Evolutionary conservation across 2,113 vertebrate genomes (phyloP), one percentile per base, ranked within the genome.

Genomic region (Motacilla alba): DNA sequence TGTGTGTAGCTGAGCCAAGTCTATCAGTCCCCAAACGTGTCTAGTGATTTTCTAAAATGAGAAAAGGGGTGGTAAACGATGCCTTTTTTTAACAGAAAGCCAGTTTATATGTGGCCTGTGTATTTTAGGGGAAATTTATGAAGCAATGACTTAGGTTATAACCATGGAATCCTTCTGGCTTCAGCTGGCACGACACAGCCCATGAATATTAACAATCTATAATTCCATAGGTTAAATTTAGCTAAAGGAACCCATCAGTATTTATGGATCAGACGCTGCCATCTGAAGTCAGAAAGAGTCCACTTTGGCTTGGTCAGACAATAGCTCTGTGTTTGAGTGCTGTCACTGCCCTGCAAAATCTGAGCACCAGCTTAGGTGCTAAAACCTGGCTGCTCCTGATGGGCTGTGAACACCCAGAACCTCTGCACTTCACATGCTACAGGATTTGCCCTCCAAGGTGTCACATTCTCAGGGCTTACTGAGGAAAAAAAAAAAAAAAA

Each of bases 1-100:
- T 53, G 39, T 47, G 75, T 83, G 79, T 37, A 44, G 24, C 33
- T 87, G 87, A 94, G 93, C 81, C 93, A 94, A 94, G 82, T 86
- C 87, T 93, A 76, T 89, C 94, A 87, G 91, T 93, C 70, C 81
- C 62, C 66, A 49, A 56, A 39, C 1, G 1, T 52, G 79, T 91
- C 80, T 90, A 55, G 85, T 27, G 31, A 55, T 81, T 90, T 88
- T 81, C 79, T 95, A 77, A 93, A 93, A 93, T 28, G 41, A 80
- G 83, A 87, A 87, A 86, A 83, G 33, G 59, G 64, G 31, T 49
- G 60, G 76, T 22, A 90, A 92, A 72, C 0, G 13, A 30, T 74
- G 70, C 10, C n/a, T 76, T 82, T 92, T 41, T 77, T 33, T 35
- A 87, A 74, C 8, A 83, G 72, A 75, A 94, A 95, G 15, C 7